A percentile compares a stretch with the other conserved stretches of the same genome.
Conservation (phyloP, 1,140 invertebrate genomes). For the Periplaneta americana region DNA sequence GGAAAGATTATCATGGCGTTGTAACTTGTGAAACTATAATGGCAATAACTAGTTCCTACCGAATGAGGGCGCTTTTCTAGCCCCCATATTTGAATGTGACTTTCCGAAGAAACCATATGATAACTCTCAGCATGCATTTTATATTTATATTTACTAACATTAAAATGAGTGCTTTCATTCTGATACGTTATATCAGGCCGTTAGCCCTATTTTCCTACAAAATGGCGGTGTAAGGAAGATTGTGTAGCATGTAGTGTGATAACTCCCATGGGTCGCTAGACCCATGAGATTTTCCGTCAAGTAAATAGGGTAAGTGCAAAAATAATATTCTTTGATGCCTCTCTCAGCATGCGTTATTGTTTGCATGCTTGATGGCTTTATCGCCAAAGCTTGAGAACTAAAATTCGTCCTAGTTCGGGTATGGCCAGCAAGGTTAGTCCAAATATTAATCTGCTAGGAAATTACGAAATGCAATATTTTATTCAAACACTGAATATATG, state of each 20-base stretch:
- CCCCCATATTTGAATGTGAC: not conserved
- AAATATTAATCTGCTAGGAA: no score
- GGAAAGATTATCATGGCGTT: slow-evolving; percentile 3
- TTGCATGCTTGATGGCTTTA: not conserved
- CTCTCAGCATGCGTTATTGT: not conserved
- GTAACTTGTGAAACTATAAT: not conserved
- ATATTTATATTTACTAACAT: not conserved
- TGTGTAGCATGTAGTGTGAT: not conserved
- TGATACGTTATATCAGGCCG: not conserved
- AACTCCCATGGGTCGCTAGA: not conserved
- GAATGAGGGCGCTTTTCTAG: not conserved
- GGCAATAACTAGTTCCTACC: not conserved
- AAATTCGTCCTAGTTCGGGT: no score
- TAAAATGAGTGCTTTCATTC: not conserved
- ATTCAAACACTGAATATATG: no score
- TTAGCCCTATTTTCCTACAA: not conserved
- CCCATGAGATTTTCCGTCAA: not conserved
- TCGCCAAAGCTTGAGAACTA: no score
- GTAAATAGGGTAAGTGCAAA: not conserved
- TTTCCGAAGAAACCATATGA: not conserved
- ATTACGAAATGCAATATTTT: no score
- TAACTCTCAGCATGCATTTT: not conserved
- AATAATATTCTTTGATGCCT: not conserved
- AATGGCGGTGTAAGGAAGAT: not conserved
- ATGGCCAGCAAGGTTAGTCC: no score